Base-by-base conservation (phyloP, 1,140 invertebrate genomes). In the Steinernema feltiae region DNA sequence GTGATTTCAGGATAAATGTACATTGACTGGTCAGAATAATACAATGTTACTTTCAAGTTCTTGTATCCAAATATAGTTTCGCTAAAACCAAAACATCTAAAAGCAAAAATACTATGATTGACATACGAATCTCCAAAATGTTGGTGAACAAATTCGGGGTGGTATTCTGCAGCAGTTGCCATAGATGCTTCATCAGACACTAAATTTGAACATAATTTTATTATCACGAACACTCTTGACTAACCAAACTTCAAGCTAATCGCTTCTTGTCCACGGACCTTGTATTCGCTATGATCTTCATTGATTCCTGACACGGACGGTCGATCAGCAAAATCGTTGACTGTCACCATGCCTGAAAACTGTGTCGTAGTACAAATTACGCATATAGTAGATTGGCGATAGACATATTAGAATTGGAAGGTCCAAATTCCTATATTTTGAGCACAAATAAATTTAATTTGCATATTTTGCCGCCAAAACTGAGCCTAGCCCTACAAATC, bases 1-100 rank as follows among this genome's bases (percentile, higher is more conserved):
- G 87, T 88, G 72, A 92, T 89, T 46, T 90, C 89, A 1, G 92
- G 81, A 82, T 91, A 94, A 24, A 92, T 91, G 78, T 90, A 90
- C 53, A 95, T 88, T 73, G 90, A 91, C 31, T 91, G 92, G 70
- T 93, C 93, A 78, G 91, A 91, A 85, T 94, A 95, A 83, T 91
- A 92, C 15, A 97, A 86, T 70, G 91, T 90, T 2, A 97, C 90
- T 76, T 89, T 89, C 29, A 96, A 87, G 83, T 93, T 91, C 86
- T 92, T 91, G 84, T 95, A 97, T 21, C 95, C 95, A 89, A 95
- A 96, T 86, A 97, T 94, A 76, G 90, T 92, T 88, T 97, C 94
- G 81, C 92, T 92, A 79, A 32, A 87, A 87, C n/a, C n/a, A n/a
- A n/a, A n/a, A n/a, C n/a, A n/a, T n/a, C n/a, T n/a, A n/a, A n/a